Evolutionary conservation across 2,797 vertebrate genomes (phyloP), one percentile per base, ranked within the genome.

Genomic region (Rhinichthys osculus): DNA sequence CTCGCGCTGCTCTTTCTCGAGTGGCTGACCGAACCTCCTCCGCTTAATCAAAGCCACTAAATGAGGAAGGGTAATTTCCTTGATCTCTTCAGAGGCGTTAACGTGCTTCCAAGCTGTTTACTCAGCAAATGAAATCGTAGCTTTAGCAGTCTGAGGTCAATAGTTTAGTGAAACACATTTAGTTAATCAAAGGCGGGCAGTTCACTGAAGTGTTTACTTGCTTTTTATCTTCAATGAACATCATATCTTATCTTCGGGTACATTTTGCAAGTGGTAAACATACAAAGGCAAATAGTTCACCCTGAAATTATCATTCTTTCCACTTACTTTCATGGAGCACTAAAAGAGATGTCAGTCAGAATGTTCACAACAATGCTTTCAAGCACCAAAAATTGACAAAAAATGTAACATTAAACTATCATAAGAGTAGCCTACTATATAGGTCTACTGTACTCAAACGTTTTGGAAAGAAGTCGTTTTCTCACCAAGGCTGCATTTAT

Each of bases 221-320:
- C 67, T 78, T 87, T 50, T 83, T 79, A 86, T 82, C 84, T 82
- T 80, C 78, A 86, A 81, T 50, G 84, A 80, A 86, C 76, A 81
- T 9, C 1, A 5, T 40, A 44, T 23, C 30, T n/a, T 35, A 27
- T 70, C 33, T 57, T 54, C 1, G 0, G 38, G 66, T 38, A 30
- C 23, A 71, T 71, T 82, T 71, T 71, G 47, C 30, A 38, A 54
- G 44, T n/a, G 11, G 30, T 27, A 57, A 19, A 71, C 54, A 78
- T 9, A 81, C n/a, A 79, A 21, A 59, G 7, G 38, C 1, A 69
- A 70, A 50, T 33, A 27, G 13, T 81, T 69, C 7, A 9, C 7
- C 2, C 8, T 42, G 35, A 44, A 82, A 80, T 66, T 30, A 64
- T 79, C 4, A 44, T 79, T 11, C 0, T 40, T 78, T 59, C 40